Evolutionary conservation across 2,797 vertebrate species (phyloP), one percentile per base, ranked within the genome.

Genomic region (Micropoecilia bifurca): DNA sequence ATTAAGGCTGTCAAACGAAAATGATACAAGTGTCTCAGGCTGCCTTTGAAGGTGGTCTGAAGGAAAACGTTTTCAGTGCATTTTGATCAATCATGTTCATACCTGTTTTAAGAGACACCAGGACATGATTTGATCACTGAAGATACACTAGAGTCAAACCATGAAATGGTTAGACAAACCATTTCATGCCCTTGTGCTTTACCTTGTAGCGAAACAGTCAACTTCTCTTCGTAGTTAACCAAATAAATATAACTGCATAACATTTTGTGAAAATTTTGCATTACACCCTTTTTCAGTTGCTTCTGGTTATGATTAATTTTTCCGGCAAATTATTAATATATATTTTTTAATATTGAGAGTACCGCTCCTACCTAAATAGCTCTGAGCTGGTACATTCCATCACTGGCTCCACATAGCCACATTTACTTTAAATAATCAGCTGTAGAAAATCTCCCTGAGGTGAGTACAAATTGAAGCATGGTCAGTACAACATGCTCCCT

Each of bases 21-120:
- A 20, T 39, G 63, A 39, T 22, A 22, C 7, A 68, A 41, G 63
- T 22, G 33, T 68, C 20, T 2, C 36, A 4, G 20, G 8, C 20
- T 9, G 3, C 10, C 22, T 68, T 16, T 25, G 39, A 13, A 41
- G 10, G 10, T 43, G 39, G 66, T n/a, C 39, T 43, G 39, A 43
- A 43, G 25, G 39, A 69, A 43, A 43, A 10, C 39, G 10, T 69
- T 22, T 36, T n/a, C 39, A 14, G 36, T 69, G 39, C 22, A 68
- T 41, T 68, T 43, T 68, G 66, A 69, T 69, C 41, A 41, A 69
- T 69, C 41, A 41, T n/a, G 36, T 43, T 68, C 36, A 68, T 22
- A 68, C 20, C 63, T 41, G 36, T 12, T 16, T 41, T 41, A 68
- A 13, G 39, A 69, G 22, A 36, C 39, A 36, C 66, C 20, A 69